phyloP scores from a whole-genome alignment of 2,888 invertebrate genomes.

The Cephus nigrinus region DNA sequence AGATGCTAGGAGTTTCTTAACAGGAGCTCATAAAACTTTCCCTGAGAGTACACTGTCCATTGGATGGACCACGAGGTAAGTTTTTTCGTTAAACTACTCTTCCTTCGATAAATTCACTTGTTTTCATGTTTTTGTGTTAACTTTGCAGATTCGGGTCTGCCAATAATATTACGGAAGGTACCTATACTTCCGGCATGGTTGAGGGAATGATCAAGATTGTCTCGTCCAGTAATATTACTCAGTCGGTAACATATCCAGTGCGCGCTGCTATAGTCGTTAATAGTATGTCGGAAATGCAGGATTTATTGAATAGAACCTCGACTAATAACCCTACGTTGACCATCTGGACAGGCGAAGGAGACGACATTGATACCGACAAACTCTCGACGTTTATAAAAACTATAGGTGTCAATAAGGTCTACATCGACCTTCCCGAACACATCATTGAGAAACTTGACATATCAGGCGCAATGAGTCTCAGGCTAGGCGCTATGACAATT shows the following conservation, averaged over 20 bases:
- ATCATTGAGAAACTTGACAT: constrained; percentile 69
- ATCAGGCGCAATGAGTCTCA: constrained; percentile 13
- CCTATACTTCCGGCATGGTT: constrained; percentile 75
- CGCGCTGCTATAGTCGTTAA: constrained; percentile 77
- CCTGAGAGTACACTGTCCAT: constrained; percentile 78
- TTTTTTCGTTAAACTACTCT: not conserved
- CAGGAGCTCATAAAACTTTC: constrained; percentile 69
- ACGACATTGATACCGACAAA: constrained; percentile 75
- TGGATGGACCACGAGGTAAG: constrained; percentile 85
- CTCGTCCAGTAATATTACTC: constrained; percentile 70
- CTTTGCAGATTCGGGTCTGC: constrained; percentile 42
- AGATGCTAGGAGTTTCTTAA: constrained; percentile 74
- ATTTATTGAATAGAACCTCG: constrained; percentile 69
- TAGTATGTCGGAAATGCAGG: constrained; percentile 72
- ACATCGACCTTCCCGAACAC: constrained; percentile 81
- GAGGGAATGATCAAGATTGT: constrained; percentile 76
- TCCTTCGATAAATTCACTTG: not conserved
- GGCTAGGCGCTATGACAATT: constrained; percentile 10
- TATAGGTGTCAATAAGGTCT: constrained; percentile 77
- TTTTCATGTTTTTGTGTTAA: not conserved
- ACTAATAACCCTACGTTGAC: constrained; percentile 77
- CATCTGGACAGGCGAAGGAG: constrained; percentile 80
- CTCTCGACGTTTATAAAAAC: constrained; percentile 76
- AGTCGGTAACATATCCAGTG: constrained; percentile 84
- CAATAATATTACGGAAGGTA: constrained; percentile 65